Evolutionary conservation across 2,113 vertebrate genomes (phyloP).

Genomic region (Peromyscus polionotus): DNA sequence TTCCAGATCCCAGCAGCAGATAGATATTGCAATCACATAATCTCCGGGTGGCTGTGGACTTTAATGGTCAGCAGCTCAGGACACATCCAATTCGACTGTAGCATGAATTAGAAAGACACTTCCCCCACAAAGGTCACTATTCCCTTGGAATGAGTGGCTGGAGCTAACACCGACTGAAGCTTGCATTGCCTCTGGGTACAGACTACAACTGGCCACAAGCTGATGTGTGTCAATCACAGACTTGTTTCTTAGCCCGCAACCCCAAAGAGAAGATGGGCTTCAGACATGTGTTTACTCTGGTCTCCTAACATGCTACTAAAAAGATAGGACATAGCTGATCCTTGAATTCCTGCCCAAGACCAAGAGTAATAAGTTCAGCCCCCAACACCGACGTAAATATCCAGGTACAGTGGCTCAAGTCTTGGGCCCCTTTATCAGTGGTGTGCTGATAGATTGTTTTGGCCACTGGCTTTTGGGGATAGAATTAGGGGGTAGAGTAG

Average conservation of each 20-base stretch:
- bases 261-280: background rate
- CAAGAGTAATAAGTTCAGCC: background rate
- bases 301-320: background rate
- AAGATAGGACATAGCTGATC: background rate
- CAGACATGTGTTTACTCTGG: background rate
- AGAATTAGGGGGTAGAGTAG: background rate
- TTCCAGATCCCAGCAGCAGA: background rate
- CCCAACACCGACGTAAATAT: background rate
- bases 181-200: background rate
- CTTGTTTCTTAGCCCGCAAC: background rate
- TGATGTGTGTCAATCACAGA: background rate
- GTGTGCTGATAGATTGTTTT: background rate
- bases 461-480: background rate
- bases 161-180: background rate
- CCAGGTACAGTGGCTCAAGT: background rate
- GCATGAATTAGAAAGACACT: background rate
- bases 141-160: background rate
- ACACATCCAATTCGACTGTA: background rate
- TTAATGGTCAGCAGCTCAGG: background rate
- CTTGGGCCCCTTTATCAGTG: background rate
- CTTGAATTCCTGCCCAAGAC: background rate
- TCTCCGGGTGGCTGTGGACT: background rate
- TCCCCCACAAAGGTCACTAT: background rate
- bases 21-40: background rate
- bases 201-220: background rate